Conservation (phyloP, 2,797 vertebrate species). For the Myripristis jacobus region DNA sequence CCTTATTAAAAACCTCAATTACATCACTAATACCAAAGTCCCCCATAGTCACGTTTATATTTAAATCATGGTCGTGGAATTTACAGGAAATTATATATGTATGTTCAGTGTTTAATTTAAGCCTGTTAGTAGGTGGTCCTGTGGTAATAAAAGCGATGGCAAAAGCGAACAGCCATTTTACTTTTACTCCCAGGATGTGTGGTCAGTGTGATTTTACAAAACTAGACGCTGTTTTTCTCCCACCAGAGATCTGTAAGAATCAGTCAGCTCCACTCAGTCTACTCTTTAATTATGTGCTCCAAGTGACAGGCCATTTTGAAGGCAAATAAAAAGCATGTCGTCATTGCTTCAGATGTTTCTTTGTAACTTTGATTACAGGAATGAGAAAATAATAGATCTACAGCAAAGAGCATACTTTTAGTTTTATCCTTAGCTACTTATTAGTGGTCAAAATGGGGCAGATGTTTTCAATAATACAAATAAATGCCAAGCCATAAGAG, state of each 20-base stretch:
- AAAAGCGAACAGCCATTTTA: slow-evolving; percentile 70
- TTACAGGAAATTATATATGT: slow-evolving; percentile 71
- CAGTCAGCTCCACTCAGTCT: slow-evolving; percentile 67
- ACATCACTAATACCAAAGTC: slow-evolving; percentile 78
- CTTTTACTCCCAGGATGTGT: slow-evolving; percentile 75
- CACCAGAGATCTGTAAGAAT: slow-evolving; percentile 63
- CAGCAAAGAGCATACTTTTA: slow-evolving; percentile 76
- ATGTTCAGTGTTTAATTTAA: slow-evolving; percentile 72
- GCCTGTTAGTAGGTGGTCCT: slow-evolving; percentile 81
- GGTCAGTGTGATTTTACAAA: slow-evolving; percentile 73
- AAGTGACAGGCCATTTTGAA: slow-evolving; percentile 71
- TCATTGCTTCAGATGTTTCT: slow-evolving; percentile 76
- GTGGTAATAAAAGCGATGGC: slow-evolving; percentile 70
- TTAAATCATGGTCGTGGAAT: slow-evolving; percentile 76
- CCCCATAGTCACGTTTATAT: slow-evolving; percentile 70
- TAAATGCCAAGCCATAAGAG: slow-evolving; percentile 76
- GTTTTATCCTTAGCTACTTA: slow-evolving; percentile 84
- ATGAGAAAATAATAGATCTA: slow-evolving; percentile 83
- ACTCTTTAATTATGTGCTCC: slow-evolving; percentile 78
- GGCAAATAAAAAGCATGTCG: slow-evolving; percentile 75
- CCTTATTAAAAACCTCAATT: slow-evolving; percentile 72
- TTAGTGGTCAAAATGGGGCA: slow-evolving; percentile 84
- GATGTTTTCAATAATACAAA: slow-evolving; percentile 86
- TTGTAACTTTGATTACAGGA: slow-evolving; percentile 80
- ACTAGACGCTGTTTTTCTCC: slow-evolving; percentile 61